Conservation (phyloP, 2,113 vertebrate species). For the Xenus cinereus region DNA sequence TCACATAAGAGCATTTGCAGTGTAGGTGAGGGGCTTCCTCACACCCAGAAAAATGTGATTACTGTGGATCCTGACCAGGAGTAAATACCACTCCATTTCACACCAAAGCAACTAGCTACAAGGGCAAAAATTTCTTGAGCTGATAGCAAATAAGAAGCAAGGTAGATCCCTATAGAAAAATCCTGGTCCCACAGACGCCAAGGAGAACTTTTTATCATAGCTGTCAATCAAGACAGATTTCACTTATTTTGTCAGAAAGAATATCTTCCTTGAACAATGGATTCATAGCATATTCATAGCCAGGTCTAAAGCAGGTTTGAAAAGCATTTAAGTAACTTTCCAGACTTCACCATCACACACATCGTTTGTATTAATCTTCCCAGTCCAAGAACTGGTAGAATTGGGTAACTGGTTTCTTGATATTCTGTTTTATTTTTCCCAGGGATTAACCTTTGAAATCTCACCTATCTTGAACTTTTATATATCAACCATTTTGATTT, state of each 20-base stretch:
- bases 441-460: neutral
- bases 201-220: conserved; percentile 22
- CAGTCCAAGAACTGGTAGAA: neutral
- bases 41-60: neutral
- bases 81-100: neutral
- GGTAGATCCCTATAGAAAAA: neutral
- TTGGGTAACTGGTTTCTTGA: neutral
- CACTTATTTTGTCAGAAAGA: conserved; percentile 36
- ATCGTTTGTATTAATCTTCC: neutral
- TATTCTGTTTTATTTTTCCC: neutral
- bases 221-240: conserved; percentile 14
- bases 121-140: neutral
- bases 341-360: neutral
- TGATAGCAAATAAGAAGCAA: neutral
- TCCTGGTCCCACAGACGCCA: neutral
- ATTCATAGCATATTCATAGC: conserved; percentile 38
- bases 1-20: neutral
- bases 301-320: conserved; percentile 25
- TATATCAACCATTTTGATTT: neutral
- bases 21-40: neutral
- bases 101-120: neutral
- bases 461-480: neutral
- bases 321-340: conserved; percentile 43
- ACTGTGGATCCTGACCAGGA: neutral
- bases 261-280: conserved; percentile 29